Evolutionary conservation across 2,113 vertebrate species (phyloP).

Genomic region (Pseudorhombus dupliciocellatus): DNA sequence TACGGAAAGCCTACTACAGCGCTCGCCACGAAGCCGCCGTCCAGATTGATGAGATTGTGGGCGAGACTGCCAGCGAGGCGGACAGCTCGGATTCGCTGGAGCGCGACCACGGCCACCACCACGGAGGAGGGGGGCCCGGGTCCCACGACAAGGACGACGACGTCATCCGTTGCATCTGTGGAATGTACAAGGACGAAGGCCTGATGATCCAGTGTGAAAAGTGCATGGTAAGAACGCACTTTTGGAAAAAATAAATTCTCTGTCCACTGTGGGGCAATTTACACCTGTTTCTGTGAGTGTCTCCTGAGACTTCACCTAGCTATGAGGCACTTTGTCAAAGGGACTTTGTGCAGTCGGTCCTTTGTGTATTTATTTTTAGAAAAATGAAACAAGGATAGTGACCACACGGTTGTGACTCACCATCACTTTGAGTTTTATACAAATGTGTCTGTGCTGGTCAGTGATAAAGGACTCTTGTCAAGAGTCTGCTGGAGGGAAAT

Average conservation of each 20-base stretch:
- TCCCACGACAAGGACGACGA: conserved; percentile 89
- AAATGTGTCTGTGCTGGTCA: conserved; percentile 3
- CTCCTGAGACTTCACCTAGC: too few species aligned
- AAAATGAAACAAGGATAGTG: conserved; percentile 11
- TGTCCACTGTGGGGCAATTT: conserved; percentile 3
- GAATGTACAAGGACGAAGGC: conserved; percentile 97
- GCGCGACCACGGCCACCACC: conserved; percentile 78
- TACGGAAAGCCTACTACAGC: conserved; percentile 94
- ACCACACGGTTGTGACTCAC: conserved; percentile 11
- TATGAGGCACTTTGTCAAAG: conserved; percentile 18
- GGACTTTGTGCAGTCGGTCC: conserved; percentile 21
- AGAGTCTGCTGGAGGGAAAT: neutral
- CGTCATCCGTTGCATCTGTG: conserved; percentile 97
- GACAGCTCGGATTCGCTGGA: conserved; percentile 94
- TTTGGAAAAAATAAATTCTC: too few species aligned
- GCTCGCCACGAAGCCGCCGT: conserved; percentile 93
- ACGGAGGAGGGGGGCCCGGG: conserved; percentile 80
- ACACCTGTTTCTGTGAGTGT: conserved; percentile 9
- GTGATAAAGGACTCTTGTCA: neutral
- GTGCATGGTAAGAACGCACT: conserved; percentile 92
- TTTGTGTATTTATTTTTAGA: conserved; percentile 46
- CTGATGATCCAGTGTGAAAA: conserved; percentile 99
- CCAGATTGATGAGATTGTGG: conserved; percentile 98
- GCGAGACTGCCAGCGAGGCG: conserved; percentile 94
- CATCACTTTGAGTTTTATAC: neutral